A percentile compares a stretch with the other conserved stretches of the same genome.
Evolutionary conservation across 2,113 vertebrate species (phyloP).

Genomic region (Cranoglanis bouderius): DNA sequence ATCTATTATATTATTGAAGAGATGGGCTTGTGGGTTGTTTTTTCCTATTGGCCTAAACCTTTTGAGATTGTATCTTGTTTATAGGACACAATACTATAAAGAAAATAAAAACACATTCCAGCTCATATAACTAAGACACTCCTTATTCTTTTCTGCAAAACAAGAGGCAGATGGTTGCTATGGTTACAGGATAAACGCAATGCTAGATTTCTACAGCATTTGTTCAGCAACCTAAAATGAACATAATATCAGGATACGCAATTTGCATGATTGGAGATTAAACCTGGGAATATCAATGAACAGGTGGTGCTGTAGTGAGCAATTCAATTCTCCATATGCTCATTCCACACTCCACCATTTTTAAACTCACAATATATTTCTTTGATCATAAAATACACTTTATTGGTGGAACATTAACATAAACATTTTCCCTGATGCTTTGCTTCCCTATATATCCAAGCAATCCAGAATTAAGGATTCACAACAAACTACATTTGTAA

Average conservation of each 20-base stretch:
- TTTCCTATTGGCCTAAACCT: conserved; percentile 9
- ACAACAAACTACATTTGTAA: conserved; percentile 1
- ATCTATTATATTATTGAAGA: too few relatives aligned
- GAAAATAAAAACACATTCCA: conserved; percentile 10
- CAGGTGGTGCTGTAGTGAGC: conserved; percentile 24
- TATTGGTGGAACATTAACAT: not conserved
- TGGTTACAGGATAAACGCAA: conserved; percentile 49
- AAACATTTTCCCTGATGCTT: not conserved
- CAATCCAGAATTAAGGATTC: not conserved
- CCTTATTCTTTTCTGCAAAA: conserved; percentile 26
- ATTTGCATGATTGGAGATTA: not conserved
- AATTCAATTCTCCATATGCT: conserved; percentile 18
- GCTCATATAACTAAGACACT: conserved; percentile 28
- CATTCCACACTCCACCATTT: conserved; percentile 22
- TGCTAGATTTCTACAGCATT: conserved; percentile 39
- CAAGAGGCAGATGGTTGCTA: conserved; percentile 51
- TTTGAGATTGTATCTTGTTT: not conserved
- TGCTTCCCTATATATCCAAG: not conserved
- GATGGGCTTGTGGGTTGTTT: not conserved
- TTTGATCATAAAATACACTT: not conserved
- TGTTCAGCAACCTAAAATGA: conserved; percentile 8
- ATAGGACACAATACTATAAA: not conserved
- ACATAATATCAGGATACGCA: not conserved
- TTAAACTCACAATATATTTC: not conserved
- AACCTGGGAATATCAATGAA: conserved; percentile 16